Conservation (phyloP, 2,797 vertebrate genomes). For the Sus cebifrons region DNA sequence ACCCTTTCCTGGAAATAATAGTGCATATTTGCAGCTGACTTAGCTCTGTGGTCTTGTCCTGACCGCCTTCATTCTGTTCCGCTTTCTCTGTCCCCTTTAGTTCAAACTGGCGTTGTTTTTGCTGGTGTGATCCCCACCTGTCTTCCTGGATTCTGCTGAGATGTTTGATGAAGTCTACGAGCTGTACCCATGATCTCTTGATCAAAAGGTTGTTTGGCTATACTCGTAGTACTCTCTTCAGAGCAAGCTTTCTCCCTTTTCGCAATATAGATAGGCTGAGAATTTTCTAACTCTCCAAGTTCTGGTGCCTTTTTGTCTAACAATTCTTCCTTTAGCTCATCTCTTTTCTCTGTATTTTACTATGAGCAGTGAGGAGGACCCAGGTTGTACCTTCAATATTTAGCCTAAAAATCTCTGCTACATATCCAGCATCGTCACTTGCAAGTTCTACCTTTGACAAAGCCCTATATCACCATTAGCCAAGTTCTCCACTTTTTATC, state of each 20-base stretch:
- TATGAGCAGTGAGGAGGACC: background rate
- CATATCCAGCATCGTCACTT: background rate
- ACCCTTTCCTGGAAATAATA: background rate
- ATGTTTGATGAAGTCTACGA: background rate
- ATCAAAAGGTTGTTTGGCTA: background rate
- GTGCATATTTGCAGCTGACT: background rate
- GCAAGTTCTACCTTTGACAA: background rate
- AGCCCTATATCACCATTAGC: background rate
- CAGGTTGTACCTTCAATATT: background rate
- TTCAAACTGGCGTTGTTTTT: background rate
- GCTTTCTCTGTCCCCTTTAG: background rate
- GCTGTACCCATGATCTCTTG: background rate
- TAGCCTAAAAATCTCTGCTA: conserved; percentile 2
- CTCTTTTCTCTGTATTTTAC: background rate
- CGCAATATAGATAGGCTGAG: background rate
- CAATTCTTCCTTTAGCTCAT: background rate
- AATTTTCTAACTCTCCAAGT: background rate
- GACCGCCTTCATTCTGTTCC: background rate
- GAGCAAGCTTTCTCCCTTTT: background rate
- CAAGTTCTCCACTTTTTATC: background rate
- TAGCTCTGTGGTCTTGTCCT: background rate
- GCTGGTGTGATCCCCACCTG: background rate
- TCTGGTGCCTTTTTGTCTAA: background rate
- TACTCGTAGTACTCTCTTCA: background rate
- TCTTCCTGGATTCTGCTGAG: background rate